phyloP scores from a whole-genome alignment of 2,113 vertebrate genomes.

The Scortum barcoo region DNA sequence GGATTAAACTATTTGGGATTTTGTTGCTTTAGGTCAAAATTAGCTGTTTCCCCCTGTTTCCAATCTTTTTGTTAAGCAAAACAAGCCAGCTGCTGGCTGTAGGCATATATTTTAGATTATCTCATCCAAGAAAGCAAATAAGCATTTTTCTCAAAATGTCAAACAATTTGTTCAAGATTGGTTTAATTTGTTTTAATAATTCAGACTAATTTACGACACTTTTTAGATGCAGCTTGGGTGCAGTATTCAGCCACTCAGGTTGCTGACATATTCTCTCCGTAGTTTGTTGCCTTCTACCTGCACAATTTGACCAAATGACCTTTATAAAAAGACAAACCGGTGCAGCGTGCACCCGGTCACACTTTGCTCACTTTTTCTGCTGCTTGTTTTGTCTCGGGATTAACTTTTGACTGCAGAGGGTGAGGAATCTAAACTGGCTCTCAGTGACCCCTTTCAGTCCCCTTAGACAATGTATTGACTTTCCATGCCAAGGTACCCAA shows the following conservation, averaged over 20 bases:
- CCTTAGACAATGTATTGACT: slow-evolving; percentile 63
- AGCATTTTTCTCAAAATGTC: not conserved
- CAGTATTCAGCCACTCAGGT: not conserved
- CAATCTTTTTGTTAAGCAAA: not conserved
- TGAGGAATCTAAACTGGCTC: slow-evolving; percentile 66
- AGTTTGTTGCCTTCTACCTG: not conserved
- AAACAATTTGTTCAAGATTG: not conserved
- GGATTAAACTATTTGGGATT: too few relatives aligned
- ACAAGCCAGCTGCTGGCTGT: not conserved
- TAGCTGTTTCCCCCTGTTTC: not conserved
- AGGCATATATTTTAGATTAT: not conserved
- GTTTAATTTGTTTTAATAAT: not conserved
- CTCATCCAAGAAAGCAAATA: too few relatives aligned
- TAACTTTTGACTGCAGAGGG: slow-evolving; percentile 50
- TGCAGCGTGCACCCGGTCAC: slow-evolving; percentile 43
- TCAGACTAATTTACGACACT: not conserved
- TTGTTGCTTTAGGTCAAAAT: too few relatives aligned
- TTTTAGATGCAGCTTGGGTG: not conserved
- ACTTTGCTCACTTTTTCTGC: slow-evolving; percentile 51
- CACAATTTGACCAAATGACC: slow-evolving; percentile 45
- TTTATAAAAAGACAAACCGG: slow-evolving; percentile 39
- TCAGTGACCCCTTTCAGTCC: slow-evolving; percentile 61
- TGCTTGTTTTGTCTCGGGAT: slow-evolving; percentile 68
- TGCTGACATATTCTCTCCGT: not conserved
- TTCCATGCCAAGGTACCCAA: slow-evolving; percentile 35